These are phyloP conservation scores for Gastracanthus pulcherrimus DNA, from an alignment of 2,888 invertebrate genomes.

Conservation along the genomic window DNA sequence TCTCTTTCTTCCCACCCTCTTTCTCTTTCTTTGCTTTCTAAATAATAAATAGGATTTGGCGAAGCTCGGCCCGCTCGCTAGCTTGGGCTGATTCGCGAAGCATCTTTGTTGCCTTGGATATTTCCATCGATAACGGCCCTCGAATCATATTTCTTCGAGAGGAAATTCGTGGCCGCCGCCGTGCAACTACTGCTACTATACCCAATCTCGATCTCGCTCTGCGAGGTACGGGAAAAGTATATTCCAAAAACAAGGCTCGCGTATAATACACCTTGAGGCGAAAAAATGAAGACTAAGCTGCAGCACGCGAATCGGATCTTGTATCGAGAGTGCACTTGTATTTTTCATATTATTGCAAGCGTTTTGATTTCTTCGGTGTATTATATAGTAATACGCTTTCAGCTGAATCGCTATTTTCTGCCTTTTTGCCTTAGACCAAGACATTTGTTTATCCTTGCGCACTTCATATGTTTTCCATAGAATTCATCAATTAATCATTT, in stretches of 20 bases:
- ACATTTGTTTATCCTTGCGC: neutral
- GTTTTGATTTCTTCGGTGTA: neutral
- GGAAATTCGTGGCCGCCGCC: neutral
- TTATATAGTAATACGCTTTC: neutral
- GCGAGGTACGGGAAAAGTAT: neutral
- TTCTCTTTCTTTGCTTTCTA: no score
- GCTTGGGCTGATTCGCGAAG: neutral
- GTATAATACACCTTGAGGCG: neutral
- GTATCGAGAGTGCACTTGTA: neutral
- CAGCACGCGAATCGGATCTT: neutral
- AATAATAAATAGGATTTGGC: constrained; percentile 41
- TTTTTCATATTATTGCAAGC: neutral
- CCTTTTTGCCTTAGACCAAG: neutral
- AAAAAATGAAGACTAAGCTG: neutral
- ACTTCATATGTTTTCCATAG: no score
- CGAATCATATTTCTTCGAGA: constrained; percentile 41
- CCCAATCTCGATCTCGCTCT: neutral
- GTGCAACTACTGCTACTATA: neutral
- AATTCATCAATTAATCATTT: no score
- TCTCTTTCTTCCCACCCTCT: no score
- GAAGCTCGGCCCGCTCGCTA: neutral
- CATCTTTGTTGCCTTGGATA: constrained; percentile 39
- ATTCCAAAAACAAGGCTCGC: neutral
- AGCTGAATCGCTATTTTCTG: neutral
- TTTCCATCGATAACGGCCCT: constrained; percentile 44